Percentiles rank a stretch among this genome's conserved stretches.
phyloP scores from a whole-genome alignment of 2,113 vertebrate species.

The Syngnathus typhle region DNA sequence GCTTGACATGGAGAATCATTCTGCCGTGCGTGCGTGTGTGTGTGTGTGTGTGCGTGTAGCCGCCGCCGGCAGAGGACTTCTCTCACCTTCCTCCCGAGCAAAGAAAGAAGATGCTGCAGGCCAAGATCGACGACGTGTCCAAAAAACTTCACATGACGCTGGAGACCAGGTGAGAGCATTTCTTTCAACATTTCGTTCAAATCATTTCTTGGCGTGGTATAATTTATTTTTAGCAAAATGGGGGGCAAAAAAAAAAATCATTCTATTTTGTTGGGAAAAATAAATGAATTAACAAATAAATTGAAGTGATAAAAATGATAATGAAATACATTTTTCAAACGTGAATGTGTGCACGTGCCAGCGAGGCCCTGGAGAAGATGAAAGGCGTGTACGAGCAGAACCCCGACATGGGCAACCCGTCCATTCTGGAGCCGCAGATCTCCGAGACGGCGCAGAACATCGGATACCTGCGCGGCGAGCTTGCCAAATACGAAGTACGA shows the following conservation, averaged over 20 bases:
- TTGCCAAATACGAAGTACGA: slow-evolving; percentile 85
- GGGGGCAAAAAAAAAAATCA: too few species aligned
- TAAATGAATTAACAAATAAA: too few species aligned
- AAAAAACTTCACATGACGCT: slow-evolving; percentile 87
- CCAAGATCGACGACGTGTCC: slow-evolving; percentile 74
- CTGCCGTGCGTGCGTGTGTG: slow-evolving; percentile 15
- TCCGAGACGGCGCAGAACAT: slow-evolving; percentile 81
- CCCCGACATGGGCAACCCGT: slow-evolving; percentile 88
- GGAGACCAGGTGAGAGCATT: slow-evolving; percentile 79
- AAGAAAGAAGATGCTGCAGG: slow-evolving; percentile 67
- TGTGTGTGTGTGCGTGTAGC: slow-evolving; percentile 40
- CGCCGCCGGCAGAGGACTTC: slow-evolving; percentile 55
- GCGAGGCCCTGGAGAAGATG: slow-evolving; percentile 94
- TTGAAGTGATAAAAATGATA: too few species aligned
- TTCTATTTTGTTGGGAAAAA: too few species aligned
- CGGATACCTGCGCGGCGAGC: slow-evolving; percentile 80
- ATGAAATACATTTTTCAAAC: too few species aligned
- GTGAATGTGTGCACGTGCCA: slow-evolving; percentile 4
- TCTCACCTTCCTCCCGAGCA: slow-evolving; percentile 69
- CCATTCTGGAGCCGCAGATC: slow-evolving; percentile 88
- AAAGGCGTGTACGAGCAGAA: slow-evolving; percentile 91
- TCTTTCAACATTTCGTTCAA: too few species aligned
- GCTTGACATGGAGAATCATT: neutral
- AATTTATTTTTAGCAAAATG: too few species aligned
- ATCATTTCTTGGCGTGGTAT: too few species aligned